Base-by-base conservation (phyloP, 2,888 invertebrate genomes). In the Glyphotaelius pellucidus region DNA sequence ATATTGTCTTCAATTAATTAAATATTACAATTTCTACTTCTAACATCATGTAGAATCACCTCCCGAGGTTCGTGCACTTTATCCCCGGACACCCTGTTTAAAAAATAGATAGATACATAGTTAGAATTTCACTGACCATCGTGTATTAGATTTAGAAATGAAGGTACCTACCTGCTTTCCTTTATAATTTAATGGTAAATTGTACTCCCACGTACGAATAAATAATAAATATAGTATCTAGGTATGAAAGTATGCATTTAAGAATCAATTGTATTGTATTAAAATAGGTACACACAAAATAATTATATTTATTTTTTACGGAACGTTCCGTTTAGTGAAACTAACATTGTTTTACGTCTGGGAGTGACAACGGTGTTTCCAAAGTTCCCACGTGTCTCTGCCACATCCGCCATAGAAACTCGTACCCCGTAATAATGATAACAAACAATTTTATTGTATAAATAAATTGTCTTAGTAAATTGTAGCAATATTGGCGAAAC, bases 361-460 rank as follows among this genome's bases (percentile, higher is more conserved):
- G 67, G 67, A 67, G 67, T n/a, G 67, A 67, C 67, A 67, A 25
- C 67, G 67, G 67, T 67, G 25, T 25, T n/a, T 25, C 52, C 15
- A 67, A n/a, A 67, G 67, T 67, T 67, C 67, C 67, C 67, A 67
- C 67, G 67, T 67, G 67, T 67, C 67, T 67, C 67, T 25, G 67
- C 25, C 67, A 67, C 67, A 25, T 83, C 83, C 83, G 83, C 35
- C 32, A 7, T 2, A 38, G 81, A 81, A 81, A 31, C 31, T 14
- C 15, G 31, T 83, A 32, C 83, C 83, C 83, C 35, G 11, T 83
- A 83, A 83, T 83, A 67, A 67, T 67, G 67, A 67, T 67, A 35
- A 83, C 83, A 35, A 83, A 83, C 83, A 83, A 83, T 83, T 83
- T 83, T 83, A 83, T 83, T 83, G 83, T 83, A n/a, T 25, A 83